Base-by-base conservation (phyloP, 2,888 invertebrate species). In the Diarsia dahlii region DNA sequence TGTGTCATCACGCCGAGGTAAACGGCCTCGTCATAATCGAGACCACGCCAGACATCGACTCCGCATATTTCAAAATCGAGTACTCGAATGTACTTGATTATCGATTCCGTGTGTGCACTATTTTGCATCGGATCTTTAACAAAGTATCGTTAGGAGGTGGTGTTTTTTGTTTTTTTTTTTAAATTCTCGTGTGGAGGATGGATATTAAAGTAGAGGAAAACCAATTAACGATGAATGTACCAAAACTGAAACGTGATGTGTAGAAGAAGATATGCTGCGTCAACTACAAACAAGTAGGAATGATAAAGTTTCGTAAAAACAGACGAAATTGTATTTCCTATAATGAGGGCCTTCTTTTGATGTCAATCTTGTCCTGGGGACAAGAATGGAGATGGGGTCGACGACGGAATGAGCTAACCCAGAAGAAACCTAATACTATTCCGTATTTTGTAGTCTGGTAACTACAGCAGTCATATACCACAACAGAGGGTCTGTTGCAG, bases 11-110 rank as follows among this genome's bases (percentile, higher is more conserved):
- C 58, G 52, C 65, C 39, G 73, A 34, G 84, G 72, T 79, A 79
- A 54, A 79, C 45, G 52, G 50, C 82, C 81, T 52, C 70, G 68
- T 81, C 80, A 80, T 84, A 81, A 66, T 58, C 84, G 84, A 71
- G 82, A 80, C 45, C 75, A 28, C 60, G 80, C 81, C 80, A 87
- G 86, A 87, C 88, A 82, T 73, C 52, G 74, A 78, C 76, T 70
- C 67, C 64, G 85, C 79, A 88, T 86, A 84, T 82, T 86, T 79
- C 74, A 77, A 34, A 73, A 56, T 65, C 50, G 78, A 82, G 56
- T 67, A 71, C 67, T 82, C 71, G 71, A 78, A 68, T 54, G 68
- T 60, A 65, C 76, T 76, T 68, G 81, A 75, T 79, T 65, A 81
- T 81, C 67, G 81, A 68, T 76, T 82, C 48, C 10, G 52, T 82